A percentile compares a stretch with the other conserved stretches of the same genome.
Conservation (phyloP, 2,888 invertebrate species). For the Lasioglossum oenotherae region DNA sequence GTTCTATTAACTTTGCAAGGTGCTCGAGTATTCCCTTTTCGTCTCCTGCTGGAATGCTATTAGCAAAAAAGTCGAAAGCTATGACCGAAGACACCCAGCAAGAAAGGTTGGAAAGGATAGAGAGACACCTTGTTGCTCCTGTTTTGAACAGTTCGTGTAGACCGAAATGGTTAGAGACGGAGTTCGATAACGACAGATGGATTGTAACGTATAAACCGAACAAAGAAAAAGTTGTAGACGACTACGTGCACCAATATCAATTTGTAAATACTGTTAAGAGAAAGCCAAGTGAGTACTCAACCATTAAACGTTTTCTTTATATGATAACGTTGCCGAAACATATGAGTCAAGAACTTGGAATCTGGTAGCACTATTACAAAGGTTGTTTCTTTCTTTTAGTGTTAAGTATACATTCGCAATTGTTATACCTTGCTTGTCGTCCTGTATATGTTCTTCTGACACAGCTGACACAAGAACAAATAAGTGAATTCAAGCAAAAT, state of each 20-base stretch:
- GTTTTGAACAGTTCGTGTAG: slow-evolving; percentile 75
- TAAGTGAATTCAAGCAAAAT: slow-evolving; percentile 81
- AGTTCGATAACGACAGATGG: slow-evolving; percentile 77
- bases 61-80: slow-evolving; percentile 85
- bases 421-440: slow-evolving; percentile 85
- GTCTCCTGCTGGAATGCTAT: slow-evolving; percentile 85
- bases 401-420: slow-evolving; percentile 82
- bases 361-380: slow-evolving; percentile 16
- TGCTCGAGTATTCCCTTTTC: slow-evolving; percentile 86
- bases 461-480: slow-evolving; percentile 84
- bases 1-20: slow-evolving; percentile 83
- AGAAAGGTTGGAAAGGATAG: slow-evolving; percentile 86
- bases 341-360: slow-evolving; percentile 2
- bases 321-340: slow-evolving; percentile 10
- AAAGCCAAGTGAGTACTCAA: slow-evolving; percentile 78
- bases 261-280: slow-evolving; percentile 75
- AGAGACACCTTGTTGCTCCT: slow-evolving; percentile 85
- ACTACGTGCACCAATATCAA: slow-evolving; percentile 79
- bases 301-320: slow-evolving; percentile 10
- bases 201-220: slow-evolving; percentile 78
- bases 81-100: slow-evolving; percentile 84
- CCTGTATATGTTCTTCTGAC: slow-evolving; percentile 85
- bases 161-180: slow-evolving; percentile 80
- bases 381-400: slow-evolving; percentile 69
- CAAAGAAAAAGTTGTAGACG: slow-evolving; percentile 73